Conservation (phyloP, 2,797 vertebrate species). For the Enteromius treurensis region DNA sequence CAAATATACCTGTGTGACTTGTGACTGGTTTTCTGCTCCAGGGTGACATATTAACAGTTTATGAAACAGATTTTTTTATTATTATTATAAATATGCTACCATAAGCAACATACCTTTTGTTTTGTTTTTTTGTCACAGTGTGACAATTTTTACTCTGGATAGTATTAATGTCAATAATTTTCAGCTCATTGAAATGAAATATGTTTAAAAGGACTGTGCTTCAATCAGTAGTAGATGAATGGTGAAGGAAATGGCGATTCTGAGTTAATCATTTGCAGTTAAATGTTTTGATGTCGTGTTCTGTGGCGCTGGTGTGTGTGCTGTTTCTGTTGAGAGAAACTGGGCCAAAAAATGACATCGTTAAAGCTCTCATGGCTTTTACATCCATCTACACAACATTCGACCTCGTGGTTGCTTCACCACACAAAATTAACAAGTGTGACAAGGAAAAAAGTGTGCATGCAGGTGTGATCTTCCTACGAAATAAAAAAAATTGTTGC, state of each 20-base stretch:
- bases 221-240: not conserved
- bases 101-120: not conserved
- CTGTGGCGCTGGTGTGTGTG: not conserved
- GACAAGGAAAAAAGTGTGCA: not conserved
- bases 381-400: conserved; percentile 9
- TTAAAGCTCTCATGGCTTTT: not conserved
- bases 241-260: not conserved
- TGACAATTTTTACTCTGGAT: not conserved
- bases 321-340: not conserved
- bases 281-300: not conserved
- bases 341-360: not conserved
- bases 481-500: not conserved
- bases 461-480: not conserved
- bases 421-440: not conserved
- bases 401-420: conserved; percentile 14
- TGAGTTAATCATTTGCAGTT: conserved; percentile 14
- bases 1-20: too few species aligned
- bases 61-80: too few species aligned
- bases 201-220: not conserved
- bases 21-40: too few species aligned
- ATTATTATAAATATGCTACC: not conserved
- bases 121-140: not conserved
- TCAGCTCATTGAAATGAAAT: not conserved
- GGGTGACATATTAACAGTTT: not conserved
- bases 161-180: not conserved